These are phyloP conservation scores for pig (Sus scrofa) DNA, from an alignment of 2,113 vertebrate genomes.

Conservation along the genomic window T2T-Sscrofa CM000816.6:93756501-93757000, in stretches of 20 bases:
- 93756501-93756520: slow-evolving; percentile 20
- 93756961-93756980: background rate
- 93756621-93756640: too few relatives aligned
- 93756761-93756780: slow-evolving; percentile 50
- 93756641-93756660: too few relatives aligned
- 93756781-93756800: background rate
- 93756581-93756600: too few relatives aligned
- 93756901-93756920: slow-evolving; percentile 42
- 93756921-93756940: slow-evolving; percentile 13
- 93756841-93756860: slow-evolving; percentile 11
- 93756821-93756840: slow-evolving; percentile 53
- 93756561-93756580: too few relatives aligned
- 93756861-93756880: slow-evolving; percentile 4
- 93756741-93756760: slow-evolving; percentile 20
- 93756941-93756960: slow-evolving; percentile 23
- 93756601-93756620: too few relatives aligned
- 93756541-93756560: background rate
- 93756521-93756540: background rate
- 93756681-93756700: too few relatives aligned
- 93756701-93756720: background rate
- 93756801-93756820: slow-evolving; percentile 13
- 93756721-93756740: background rate
- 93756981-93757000: background rate
- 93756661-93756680: too few relatives aligned
- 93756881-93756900: slow-evolving; percentile 29